phyloP scores from a whole-genome alignment of 2,888 invertebrate species.

The Tenthredo amoena region DNA sequence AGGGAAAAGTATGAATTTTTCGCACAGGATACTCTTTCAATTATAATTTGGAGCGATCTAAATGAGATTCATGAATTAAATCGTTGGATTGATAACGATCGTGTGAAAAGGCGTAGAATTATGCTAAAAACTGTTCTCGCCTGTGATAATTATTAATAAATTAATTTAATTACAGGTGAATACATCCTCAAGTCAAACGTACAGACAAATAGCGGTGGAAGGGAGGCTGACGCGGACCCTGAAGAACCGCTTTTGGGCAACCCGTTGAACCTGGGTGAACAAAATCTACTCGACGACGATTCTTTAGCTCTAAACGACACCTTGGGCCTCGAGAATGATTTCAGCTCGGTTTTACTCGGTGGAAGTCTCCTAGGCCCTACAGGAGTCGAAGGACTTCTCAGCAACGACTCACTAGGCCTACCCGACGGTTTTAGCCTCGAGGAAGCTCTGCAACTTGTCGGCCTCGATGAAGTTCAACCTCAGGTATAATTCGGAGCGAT shows the following conservation, averaged over 20 bases:
- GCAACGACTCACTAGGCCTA: conserved; percentile 78
- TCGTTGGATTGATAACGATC: not conserved
- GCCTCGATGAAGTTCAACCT: conserved; percentile 82
- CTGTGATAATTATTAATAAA: not conserved
- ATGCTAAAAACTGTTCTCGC: not conserved
- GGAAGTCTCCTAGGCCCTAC: conserved; percentile 68
- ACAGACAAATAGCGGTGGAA: conserved; percentile 59
- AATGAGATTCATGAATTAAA: not conserved
- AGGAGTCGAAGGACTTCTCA: conserved; percentile 73
- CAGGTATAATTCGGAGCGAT: conserved; percentile 73
- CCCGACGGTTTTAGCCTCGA: conserved; percentile 85
- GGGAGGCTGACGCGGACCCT: conserved; percentile 13
- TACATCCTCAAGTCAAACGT: conserved; percentile 74
- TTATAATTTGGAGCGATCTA: not conserved
- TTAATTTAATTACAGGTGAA: conserved; percentile 73
- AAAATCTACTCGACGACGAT: conserved; percentile 67
- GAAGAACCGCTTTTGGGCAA: conserved; percentile 37
- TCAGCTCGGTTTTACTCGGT: conserved; percentile 71
- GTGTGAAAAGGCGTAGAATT: not conserved
- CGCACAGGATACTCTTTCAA: not conserved
- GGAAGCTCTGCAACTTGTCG: conserved; percentile 87
- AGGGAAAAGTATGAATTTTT: not conserved
- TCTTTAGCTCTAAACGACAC: conserved; percentile 72
- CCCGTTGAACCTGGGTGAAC: conserved; percentile 35
- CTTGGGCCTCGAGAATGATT: conserved; percentile 74